Conservation (phyloP, 2,888 invertebrate species). For the Chymomyza amoena region DNA sequence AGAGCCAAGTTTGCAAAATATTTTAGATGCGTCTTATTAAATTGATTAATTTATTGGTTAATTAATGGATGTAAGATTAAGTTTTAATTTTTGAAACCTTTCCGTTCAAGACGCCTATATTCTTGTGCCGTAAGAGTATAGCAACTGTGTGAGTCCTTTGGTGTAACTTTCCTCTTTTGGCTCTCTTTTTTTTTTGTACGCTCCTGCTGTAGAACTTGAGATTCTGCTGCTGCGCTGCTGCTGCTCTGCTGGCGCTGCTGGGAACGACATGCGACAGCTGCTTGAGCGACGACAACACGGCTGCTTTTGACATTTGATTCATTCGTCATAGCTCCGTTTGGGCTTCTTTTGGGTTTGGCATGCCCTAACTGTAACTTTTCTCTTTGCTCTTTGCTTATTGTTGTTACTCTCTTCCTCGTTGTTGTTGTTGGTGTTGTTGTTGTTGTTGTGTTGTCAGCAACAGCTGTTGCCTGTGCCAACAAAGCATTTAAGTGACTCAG, state of each 20-base stretch:
- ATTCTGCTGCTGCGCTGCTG: slow-evolving; percentile 40
- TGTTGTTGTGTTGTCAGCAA: slow-evolving; percentile 13
- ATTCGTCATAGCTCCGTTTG: slow-evolving; percentile 71
- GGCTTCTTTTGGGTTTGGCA: slow-evolving; percentile 14
- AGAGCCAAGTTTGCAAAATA: no score
- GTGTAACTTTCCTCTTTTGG: neutral
- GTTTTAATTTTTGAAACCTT: no score
- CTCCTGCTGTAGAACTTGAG: slow-evolving; percentile 25
- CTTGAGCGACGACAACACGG: slow-evolving; percentile 67
- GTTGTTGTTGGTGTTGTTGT: slow-evolving; percentile 8
- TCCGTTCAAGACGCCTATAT: no score
- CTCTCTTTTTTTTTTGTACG: neutral
- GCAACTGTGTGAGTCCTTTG: neutral
- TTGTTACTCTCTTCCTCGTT: neutral
- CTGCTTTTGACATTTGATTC: slow-evolving; percentile 77
- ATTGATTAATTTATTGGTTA: no score
- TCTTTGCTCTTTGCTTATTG: neutral
- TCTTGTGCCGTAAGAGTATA: neutral
- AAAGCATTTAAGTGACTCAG: slow-evolving; percentile 48
- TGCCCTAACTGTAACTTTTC: neutral
- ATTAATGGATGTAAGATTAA: no score
- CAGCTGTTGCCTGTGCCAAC: slow-evolving; percentile 21
- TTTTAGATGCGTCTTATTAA: no score
- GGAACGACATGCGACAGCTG: slow-evolving; percentile 70
- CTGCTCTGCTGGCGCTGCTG: slow-evolving; percentile 40